Evolutionary conservation across 1,140 invertebrate genomes (phyloP).

Genomic region (Drosophila saltans): DNA sequence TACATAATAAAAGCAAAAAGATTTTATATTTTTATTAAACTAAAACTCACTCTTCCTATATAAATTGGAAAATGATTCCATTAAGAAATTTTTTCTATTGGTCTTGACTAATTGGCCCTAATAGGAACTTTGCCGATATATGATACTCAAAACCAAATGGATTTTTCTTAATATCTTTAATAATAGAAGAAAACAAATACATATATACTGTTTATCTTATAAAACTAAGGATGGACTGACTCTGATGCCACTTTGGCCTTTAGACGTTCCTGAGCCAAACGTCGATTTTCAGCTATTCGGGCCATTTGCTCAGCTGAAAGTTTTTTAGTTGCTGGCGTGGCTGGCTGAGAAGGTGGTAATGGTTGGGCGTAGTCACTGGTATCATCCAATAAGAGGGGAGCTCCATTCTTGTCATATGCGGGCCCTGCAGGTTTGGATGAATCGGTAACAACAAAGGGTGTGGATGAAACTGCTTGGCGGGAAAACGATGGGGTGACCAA

Average conservation of each 20-base stretch:
- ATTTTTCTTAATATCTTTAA: too few species aligned
- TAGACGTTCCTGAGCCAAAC: slow-evolving; percentile 69
- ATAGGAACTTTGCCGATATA: too few species aligned
- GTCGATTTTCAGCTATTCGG: slow-evolving; percentile 77
- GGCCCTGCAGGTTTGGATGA: not conserved
- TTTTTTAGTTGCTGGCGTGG: slow-evolving; percentile 51
- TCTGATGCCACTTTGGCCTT: slow-evolving; percentile 55
- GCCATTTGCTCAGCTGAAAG: slow-evolving; percentile 75
- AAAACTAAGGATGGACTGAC: slow-evolving; percentile 1
- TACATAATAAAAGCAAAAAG: not conserved
- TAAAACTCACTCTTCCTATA: too few species aligned
- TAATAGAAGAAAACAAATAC: too few species aligned
- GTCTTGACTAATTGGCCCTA: too few species aligned
- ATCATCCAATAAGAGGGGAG: slow-evolving; percentile 25
- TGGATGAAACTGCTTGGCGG: slow-evolving; percentile 66
- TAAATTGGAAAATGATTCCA: too few species aligned
- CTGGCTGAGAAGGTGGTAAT: slow-evolving; percentile 61
- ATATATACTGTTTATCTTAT: too few species aligned
- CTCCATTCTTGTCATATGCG: slow-evolving; percentile 12
- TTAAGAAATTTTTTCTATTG: not conserved
- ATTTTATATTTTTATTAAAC: too few species aligned
- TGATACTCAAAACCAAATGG: too few species aligned
- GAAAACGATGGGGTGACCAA: slow-evolving; percentile 71
- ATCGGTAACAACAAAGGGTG: slow-evolving; percentile 43
- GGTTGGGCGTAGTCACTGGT: slow-evolving; percentile 67